A percentile compares a stretch with the other conserved stretches of the same genome.
Conservation (phyloP, 2,797 vertebrate genomes). For the Arnoldichthys spilopterus region DNA sequence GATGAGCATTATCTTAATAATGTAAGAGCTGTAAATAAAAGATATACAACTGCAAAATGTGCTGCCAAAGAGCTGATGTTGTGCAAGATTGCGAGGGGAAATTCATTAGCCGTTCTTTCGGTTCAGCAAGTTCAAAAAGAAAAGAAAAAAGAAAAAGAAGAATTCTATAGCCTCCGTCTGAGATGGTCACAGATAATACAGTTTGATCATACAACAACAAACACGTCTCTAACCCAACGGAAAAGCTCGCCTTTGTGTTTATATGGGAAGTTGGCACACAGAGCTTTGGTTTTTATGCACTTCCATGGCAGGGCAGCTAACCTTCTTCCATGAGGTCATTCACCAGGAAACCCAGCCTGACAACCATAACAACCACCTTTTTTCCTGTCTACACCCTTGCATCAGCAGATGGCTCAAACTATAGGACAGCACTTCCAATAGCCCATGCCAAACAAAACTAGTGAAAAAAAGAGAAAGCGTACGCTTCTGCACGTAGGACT, state of each 20-base stretch:
- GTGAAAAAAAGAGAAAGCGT: not conserved
- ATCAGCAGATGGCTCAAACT: not conserved
- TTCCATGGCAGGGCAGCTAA: conserved; percentile 55
- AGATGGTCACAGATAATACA: conserved; percentile 50
- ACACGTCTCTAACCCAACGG: conserved; percentile 45
- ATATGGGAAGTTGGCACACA: conserved; percentile 63
- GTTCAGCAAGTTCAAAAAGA: conserved; percentile 8
- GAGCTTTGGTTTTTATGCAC: conserved; percentile 64
- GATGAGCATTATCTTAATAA: conserved; percentile 38
- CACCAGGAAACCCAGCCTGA: conserved; percentile 74
- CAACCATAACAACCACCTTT: conserved; percentile 69
- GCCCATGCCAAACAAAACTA: not conserved
- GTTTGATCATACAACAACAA: conserved; percentile 46
- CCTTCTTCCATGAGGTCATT: conserved; percentile 65
- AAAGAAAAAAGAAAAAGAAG: conserved; percentile 37
- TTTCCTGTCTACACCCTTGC: conserved; percentile 59
- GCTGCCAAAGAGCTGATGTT: conserved; percentile 46
- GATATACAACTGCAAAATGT: conserved; percentile 17
- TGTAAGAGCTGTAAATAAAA: conserved; percentile 18
- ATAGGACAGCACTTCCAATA: conserved; percentile 30
- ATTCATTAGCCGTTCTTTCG: conserved; percentile 28
- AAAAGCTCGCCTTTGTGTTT: conserved; percentile 73
- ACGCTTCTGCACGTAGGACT: not conserved
- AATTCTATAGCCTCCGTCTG: conserved; percentile 20
- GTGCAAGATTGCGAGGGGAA: conserved; percentile 26